These are phyloP conservation scores for Lepas anatifera DNA, from an alignment of 2,888 invertebrate species.

Conservation along the genomic window DNA sequence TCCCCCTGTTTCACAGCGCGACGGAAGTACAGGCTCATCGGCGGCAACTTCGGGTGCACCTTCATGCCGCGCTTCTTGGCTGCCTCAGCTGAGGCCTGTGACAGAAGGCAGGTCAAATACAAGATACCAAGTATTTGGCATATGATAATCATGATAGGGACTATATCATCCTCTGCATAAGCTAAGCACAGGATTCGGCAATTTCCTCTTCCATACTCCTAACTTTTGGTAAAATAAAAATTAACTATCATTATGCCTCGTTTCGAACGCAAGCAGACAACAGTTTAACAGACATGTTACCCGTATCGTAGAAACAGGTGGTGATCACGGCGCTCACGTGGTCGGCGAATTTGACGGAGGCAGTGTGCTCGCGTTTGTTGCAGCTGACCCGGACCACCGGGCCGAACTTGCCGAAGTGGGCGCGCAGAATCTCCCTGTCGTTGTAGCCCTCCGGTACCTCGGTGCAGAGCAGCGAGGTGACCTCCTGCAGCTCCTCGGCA, in stretches of 20 bases:
- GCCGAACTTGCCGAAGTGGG: constrained; percentile 50
- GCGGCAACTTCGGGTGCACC: constrained; percentile 26
- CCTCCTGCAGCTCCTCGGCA: background rate
- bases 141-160: too few species aligned
- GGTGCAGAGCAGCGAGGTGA: constrained; percentile 29
- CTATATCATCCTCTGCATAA: too few species aligned
- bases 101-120: too few species aligned
- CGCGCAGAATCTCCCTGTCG: constrained; percentile 28
- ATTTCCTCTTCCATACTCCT: too few species aligned
- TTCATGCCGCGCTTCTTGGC: constrained; percentile 32
- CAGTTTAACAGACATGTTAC: too few species aligned
- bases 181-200: too few species aligned
- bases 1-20: constrained; percentile 22
- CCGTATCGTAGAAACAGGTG: too few species aligned
- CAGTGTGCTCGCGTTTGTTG: constrained; percentile 48
- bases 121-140: too few species aligned
- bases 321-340: constrained; percentile 36
- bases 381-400: constrained; percentile 50
- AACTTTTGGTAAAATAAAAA: too few species aligned
- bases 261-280: too few species aligned
- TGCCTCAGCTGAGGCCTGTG: constrained; percentile 30
- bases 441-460: constrained; percentile 32
- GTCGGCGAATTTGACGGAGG: constrained; percentile 55
- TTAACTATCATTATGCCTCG: too few species aligned
- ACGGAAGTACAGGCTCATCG: constrained; percentile 22